phyloP scores from a whole-genome alignment of 2,113 vertebrate species.

The Malurus cyaneus region DNA sequence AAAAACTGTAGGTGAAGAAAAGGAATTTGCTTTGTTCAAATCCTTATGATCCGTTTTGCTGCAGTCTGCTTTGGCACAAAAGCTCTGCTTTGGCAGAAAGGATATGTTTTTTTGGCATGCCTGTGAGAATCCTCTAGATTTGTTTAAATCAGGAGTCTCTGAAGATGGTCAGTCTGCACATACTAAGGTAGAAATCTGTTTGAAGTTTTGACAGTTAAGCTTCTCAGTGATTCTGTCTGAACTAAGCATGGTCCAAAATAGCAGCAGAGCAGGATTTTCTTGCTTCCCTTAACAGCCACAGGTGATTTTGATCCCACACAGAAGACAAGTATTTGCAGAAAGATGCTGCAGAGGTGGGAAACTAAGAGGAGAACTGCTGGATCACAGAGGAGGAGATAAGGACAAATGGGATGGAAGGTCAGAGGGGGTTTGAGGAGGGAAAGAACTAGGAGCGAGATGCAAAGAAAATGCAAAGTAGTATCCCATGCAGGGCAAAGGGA shows the following conservation, averaged over 20 bases:
- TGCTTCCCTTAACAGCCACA: not conserved
- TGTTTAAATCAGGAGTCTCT: not conserved
- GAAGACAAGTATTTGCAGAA: not conserved
- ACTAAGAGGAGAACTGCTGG: not conserved
- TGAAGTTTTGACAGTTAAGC: not conserved
- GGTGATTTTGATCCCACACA: not conserved
- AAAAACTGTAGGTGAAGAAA: not conserved
- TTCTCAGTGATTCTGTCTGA: not conserved
- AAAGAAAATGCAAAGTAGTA: not conserved
- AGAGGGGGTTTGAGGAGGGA: not conserved
- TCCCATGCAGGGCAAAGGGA: not conserved
- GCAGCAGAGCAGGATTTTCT: conserved; percentile 5
- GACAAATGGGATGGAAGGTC: not conserved
- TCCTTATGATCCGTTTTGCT: not conserved
- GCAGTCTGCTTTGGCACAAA: not conserved
- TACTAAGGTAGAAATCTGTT: not conserved
- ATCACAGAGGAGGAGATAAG: not conserved
- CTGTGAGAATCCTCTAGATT: not conserved
- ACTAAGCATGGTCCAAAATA: not conserved
- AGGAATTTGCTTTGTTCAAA: not conserved
- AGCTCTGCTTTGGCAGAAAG: not conserved
- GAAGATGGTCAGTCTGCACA: not conserved
- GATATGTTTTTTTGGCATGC: not conserved
- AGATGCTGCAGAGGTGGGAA: not conserved
- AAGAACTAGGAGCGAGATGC: not conserved